A percentile compares a stretch with the other conserved stretches of the same genome.
Evolutionary conservation across 92 coral and sea anemone species (phyloP).

Genomic region (Epizoanthus stellaris): DNA sequence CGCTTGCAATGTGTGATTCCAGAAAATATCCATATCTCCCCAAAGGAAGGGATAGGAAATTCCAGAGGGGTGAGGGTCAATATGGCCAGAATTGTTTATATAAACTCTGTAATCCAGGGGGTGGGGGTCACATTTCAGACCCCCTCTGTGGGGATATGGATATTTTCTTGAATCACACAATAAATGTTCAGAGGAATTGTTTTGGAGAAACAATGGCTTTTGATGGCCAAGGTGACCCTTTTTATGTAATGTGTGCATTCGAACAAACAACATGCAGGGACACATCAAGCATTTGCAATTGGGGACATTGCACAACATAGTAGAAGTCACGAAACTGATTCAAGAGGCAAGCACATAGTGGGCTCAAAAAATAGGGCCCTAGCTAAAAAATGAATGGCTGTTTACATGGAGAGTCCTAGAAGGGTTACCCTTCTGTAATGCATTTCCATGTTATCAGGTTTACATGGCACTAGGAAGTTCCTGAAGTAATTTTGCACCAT

Average conservation of each 20-base stretch:
- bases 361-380: slow-evolving; percentile 18
- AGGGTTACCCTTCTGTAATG: not conserved
- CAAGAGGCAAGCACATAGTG: slow-evolving; percentile 32
- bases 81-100: no score
- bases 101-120: no score
- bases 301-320: slow-evolving; percentile 27
- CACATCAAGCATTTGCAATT: slow-evolving; percentile 13
- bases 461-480: slow-evolving; percentile 12
- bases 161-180: not conserved
- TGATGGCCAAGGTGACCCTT: slow-evolving; percentile 28
- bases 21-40: slow-evolving; percentile 10
- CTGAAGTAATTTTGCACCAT: slow-evolving; percentile 12
- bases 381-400: slow-evolving; percentile 15
- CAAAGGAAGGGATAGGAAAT: not conserved
- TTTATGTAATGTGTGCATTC: slow-evolving; percentile 30
- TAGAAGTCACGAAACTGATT: slow-evolving; percentile 14
- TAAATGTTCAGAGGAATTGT: slow-evolving; percentile 28
- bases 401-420: slow-evolving; percentile 10
- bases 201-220: slow-evolving; percentile 30
- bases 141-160: slow-evolving; percentile 10
- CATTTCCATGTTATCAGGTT: slow-evolving; percentile 27
- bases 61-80: no score
- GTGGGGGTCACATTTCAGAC: not conserved
- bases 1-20: slow-evolving; percentile 15
- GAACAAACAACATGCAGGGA: slow-evolving; percentile 38